Base-by-base conservation (phyloP, 2,113 vertebrate genomes). In the Progne subis region DNA sequence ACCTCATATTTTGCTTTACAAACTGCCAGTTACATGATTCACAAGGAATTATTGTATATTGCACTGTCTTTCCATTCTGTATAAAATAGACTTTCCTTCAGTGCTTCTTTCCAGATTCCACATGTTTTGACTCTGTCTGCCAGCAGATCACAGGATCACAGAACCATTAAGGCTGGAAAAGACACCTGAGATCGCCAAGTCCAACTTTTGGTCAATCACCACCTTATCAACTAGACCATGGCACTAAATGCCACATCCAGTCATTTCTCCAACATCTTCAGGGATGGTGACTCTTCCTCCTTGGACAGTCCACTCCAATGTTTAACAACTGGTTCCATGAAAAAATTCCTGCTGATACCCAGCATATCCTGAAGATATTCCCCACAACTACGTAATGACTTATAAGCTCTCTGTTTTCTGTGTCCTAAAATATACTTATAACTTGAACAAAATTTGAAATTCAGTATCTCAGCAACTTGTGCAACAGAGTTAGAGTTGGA, bases 1-100 rank as follows among this genome's bases (percentile, higher is more conserved):
- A 56, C 21, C 34, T 75, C n/a, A 17, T 59, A 24, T 61, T 90
- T 89, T 94, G 68, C 60, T 92, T 92, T 93, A 74, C 64, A 90
- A 94, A 77, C 64, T 86, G 67, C 9, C 55, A 94, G 32, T 77
- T 88, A 91, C 18, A n/a, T 74, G 67, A 95, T 81, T 94, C 87
- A 86, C 0, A 0, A 49, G 63, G 52, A 82, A 44, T 70, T 52
- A 37, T 12, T 68, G 21, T 24, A 56, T 75, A 53, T 65, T 63
- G 46, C 44, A 77, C 5, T 20, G 47, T 53, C 64, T 86, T 84
- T 82, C 81, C 53, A 44, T 56, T 67, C 64, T 52, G 24, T 17
- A 75, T n/a, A 67, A 96, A 95, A 67, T 8, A 83, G 37, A 8
- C 43, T 92, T 94, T 57, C 39, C 78, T 90, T 93, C 79, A 75